Evolutionary conservation across 2,888 invertebrate species (phyloP), one percentile per base, ranked within the genome.

Genomic region (Acheta domesticus): DNA sequence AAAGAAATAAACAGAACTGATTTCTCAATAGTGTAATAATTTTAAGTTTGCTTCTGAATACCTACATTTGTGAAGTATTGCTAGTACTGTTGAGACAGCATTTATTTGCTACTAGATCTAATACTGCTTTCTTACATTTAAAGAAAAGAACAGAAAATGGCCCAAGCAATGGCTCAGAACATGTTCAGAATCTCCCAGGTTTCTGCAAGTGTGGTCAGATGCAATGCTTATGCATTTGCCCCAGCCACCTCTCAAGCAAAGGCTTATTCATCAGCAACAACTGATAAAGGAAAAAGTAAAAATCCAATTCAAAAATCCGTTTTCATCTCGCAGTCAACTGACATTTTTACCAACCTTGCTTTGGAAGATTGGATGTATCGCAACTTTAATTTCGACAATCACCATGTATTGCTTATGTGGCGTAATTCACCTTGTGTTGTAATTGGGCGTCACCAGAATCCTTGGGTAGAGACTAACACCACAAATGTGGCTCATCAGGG

Each of bases 361-460:
- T 87, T 99, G 80, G 99, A 99, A 87, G 96, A 98, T 86, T 98
- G 98, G 97, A 89, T 99, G 84, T 98, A 97, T 87, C 92, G 91
- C 79, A 94, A 97, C 85, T 93, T 92, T 86, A 92, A 96, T 86
- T 95, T 97, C 83, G 89, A 90, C 11, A 91, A 93, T 81, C 94
- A 94, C 85, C 94, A 96, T 86, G 90, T 97, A 3, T 89, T 99
- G 86, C 90, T 98, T 87, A 88, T 99, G 80, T 99, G 98, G 97
- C 91, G 93, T 79, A 99, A 98, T 87, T 91, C 93, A 83, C 98
- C 98, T 0, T 94, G 96, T 86, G 95, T 99, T 79, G 98, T 99
- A 11, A 93, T 99, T 86, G 99, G 99, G 11, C 91, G 96, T 80
- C 96, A 98, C 87, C 99, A 99, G 87, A 99, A 99, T 87, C 97